Base-by-base conservation (phyloP, 2,113 vertebrate species). In the Notothenia coriiceps region DNA sequence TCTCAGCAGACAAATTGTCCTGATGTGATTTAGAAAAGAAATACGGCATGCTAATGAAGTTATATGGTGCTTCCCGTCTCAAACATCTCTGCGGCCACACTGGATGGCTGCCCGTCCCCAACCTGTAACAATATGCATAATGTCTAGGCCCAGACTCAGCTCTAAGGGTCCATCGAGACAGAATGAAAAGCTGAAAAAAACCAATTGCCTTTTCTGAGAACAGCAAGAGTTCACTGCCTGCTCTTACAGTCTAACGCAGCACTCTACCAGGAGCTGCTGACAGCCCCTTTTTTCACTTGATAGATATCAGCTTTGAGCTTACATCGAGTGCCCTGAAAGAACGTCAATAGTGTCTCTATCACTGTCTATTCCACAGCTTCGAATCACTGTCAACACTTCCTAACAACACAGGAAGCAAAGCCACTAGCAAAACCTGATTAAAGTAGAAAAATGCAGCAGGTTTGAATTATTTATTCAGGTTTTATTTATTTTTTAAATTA, bases 1-100 rank as follows among this genome's bases (percentile, higher is more conserved):
- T 88, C 90, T 89, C 86, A 67, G 65, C 72, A 75, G 74, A 82
- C 86, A 87, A 94, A 92, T 76, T 92, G 83, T 86, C 77, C 74
- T 96, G 95, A 96, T 95, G 82, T 52, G 87, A 96, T 97, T 96
- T 95, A 54, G 77, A 70, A 56, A 86, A 90, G 77, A 88, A 88
- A 87, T 82, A 86, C 61, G 56, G 86, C 88, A 70, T 40, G 54
- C 63, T 94, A 94, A 95, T 92, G 47, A 44, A 80, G 89, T 95
- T 94, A 94, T 13, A 60, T 43, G 62, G 67, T 15, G 20, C 33
- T 59, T 79, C 68, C 76, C 85, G 69, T 54, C 87, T 91, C 65
- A 83, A 84, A 88, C 20, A 76, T 86, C 84, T 83, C 79, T 72
- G 75, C 57, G 55, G 67, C 74, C 84, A 56, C 67, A 14, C 79